Evolutionary conservation across 2,888 invertebrate species (phyloP).

Genomic region (Chymomyza fuscimana): DNA sequence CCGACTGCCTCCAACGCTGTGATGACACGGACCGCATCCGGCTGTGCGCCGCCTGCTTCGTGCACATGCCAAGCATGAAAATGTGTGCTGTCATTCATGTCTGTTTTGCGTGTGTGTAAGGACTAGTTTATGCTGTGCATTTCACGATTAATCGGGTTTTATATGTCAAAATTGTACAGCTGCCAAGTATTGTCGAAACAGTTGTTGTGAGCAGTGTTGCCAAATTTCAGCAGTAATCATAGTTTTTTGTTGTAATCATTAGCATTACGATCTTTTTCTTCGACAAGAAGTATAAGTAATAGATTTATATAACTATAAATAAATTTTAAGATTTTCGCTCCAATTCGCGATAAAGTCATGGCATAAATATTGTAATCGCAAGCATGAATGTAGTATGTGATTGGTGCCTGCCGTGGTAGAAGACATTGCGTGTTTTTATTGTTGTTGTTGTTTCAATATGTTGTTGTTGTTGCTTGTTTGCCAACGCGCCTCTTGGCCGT

Average conservation of each 20-base stretch:
- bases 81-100: conserved; percentile 43
- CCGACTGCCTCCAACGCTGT: neutral
- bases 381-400: neutral
- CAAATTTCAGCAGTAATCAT: too few species aligned
- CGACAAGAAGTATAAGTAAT: too few species aligned
- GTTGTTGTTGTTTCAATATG: conserved; percentile 1
- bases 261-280: too few species aligned
- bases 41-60: neutral
- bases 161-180: too few species aligned
- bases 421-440: conserved; percentile 38
- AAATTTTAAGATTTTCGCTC: too few species aligned
- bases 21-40: neutral
- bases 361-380: neutral
- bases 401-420: conserved; percentile 17
- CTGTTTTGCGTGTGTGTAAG: neutral
- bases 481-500: conserved; percentile 11
- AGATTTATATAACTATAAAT: too few species aligned
- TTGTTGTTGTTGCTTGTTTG: conserved; percentile 31
- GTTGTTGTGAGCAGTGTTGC: too few species aligned
- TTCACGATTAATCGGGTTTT: neutral
- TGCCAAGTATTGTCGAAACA: too few species aligned
- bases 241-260: too few species aligned
- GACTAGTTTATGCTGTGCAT: neutral
- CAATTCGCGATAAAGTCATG: neutral
- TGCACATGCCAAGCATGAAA: conserved; percentile 28